phyloP scores from a whole-genome alignment of 2,888 invertebrate species.

The Scaptomyza caliginosa region DNA sequence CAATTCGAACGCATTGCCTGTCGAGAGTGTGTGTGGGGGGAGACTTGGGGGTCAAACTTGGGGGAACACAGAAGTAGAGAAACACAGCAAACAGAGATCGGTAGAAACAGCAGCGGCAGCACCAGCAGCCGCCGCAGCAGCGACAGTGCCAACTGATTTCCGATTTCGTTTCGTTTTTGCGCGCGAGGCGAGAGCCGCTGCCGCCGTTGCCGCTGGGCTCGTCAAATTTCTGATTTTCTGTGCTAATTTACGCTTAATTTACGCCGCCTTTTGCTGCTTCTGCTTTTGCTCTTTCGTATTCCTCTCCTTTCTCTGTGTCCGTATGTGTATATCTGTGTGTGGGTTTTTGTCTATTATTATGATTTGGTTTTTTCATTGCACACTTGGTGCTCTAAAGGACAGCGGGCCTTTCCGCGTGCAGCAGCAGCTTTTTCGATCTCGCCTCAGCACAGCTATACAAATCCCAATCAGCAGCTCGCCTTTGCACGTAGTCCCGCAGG shows the following conservation, averaged over 20 bases:
- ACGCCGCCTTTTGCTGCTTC: slow-evolving; percentile 52
- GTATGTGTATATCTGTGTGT: background rate
- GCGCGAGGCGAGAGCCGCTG: slow-evolving; percentile 56
- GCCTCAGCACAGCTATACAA: background rate
- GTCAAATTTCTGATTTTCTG: slow-evolving; percentile 56
- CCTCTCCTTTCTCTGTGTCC: slow-evolving; percentile 4
- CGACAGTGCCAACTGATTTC: slow-evolving; percentile 66
- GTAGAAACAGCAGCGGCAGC: slow-evolving; percentile 38
- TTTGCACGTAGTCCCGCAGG: slow-evolving; percentile 21
- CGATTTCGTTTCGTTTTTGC: slow-evolving; percentile 63
- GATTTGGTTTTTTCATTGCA: slow-evolving; percentile 3
- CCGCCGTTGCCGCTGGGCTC: slow-evolving; percentile 37
- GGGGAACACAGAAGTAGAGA: slow-evolving; percentile 67
- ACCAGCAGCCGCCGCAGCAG: slow-evolving; percentile 34
- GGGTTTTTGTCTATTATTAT: slow-evolving; percentile 33
- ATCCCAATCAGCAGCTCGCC: slow-evolving; percentile 4
- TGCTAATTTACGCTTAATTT: slow-evolving; percentile 74
- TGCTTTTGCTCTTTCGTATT: slow-evolving; percentile 25
- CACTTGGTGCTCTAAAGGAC: slow-evolving; percentile 46
- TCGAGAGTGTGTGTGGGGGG: slow-evolving; percentile 55
- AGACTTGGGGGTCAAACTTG: slow-evolving; percentile 76
- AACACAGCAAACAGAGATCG: slow-evolving; percentile 55
- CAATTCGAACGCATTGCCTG: slow-evolving; percentile 72
- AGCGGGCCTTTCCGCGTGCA: slow-evolving; percentile 34
- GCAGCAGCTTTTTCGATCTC: slow-evolving; percentile 11